Percentiles rank a stretch among this genome's conserved stretches.
These are phyloP conservation scores for Nipponacmea schrenckii DNA, from an alignment of 2,888 invertebrate species.

Conservation along the genomic window DNA sequence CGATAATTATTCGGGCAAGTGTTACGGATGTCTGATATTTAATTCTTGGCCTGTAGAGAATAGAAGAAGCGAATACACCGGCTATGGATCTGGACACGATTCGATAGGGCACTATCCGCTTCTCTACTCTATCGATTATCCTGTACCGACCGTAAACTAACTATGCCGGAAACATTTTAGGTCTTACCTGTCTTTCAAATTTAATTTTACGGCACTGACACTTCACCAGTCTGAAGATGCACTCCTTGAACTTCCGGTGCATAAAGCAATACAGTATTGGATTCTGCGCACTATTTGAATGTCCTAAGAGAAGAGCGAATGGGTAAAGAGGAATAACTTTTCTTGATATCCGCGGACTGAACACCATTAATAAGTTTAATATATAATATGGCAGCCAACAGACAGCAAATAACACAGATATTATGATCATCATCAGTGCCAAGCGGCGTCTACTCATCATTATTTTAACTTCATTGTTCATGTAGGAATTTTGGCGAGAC, in stretches of 20 bases:
- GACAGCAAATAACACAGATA: conserved; percentile 79
- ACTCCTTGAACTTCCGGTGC: conserved; percentile 78
- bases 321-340: conserved; percentile 68
- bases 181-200: conserved; percentile 24
- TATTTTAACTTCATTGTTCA: conserved; percentile 37
- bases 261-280: conserved; percentile 81
- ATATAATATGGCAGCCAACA: conserved; percentile 85
- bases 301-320: conserved; percentile 78
- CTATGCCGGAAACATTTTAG: background rate
- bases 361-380: conserved; percentile 75
- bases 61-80: too few species aligned
- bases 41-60: too few species aligned
- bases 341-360: conserved; percentile 47
- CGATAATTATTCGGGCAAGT: background rate
- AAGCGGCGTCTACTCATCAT: conserved; percentile 78
- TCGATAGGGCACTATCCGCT: background rate
- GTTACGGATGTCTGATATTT: background rate
- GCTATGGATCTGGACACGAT: too few species aligned
- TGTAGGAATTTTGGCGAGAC: conserved; percentile 42
- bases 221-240: conserved; percentile 32
- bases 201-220: conserved; percentile 35
- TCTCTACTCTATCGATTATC: background rate
- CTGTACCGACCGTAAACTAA: background rate
- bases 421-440: conserved; percentile 79
- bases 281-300: conserved; percentile 81